Percentiles rank a stretch among this genome's conserved stretches.
These are phyloP conservation scores for Fragum fragum DNA, from an alignment of 2,888 invertebrate genomes.

Conservation along the genomic window DNA sequence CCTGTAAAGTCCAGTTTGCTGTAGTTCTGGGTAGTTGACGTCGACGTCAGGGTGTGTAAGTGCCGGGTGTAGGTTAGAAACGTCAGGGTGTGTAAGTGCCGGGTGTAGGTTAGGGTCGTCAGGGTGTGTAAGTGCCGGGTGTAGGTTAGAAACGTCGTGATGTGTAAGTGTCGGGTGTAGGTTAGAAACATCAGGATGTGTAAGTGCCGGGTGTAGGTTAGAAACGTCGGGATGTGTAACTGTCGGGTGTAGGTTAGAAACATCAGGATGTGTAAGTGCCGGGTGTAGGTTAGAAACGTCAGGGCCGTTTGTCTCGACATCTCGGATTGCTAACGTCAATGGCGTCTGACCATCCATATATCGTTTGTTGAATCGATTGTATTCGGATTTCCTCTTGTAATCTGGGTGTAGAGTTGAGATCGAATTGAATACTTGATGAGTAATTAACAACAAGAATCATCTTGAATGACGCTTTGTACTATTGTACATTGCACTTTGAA, in stretches of 20 bases:
- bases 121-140: constrained; percentile 7
- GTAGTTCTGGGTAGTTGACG: constrained; percentile 35
- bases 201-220: constrained; percentile 15
- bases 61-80: constrained; percentile 10
- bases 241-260: constrained; percentile 27
- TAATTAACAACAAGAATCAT: too few relatives aligned
- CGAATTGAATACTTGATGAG: too few relatives aligned
- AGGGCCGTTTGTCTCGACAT: neutral
- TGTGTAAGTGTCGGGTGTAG: constrained; percentile 19
- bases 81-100: neutral
- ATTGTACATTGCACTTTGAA: too few relatives aligned
- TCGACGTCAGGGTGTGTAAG: constrained; percentile 18
- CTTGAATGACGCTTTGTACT: too few relatives aligned
- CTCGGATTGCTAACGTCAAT: constrained; percentile 34
- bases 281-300: neutral
- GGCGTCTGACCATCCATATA: constrained; percentile 40
- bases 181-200: constrained; percentile 9
- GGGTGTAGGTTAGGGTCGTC: constrained; percentile 22
- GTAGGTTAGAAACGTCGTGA: neutral
- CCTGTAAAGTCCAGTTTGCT: constrained; percentile 19
- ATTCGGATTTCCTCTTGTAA: too few relatives aligned
- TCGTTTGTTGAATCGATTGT: constrained; percentile 14
- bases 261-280: constrained; percentile 6
- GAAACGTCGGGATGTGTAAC: neutral
- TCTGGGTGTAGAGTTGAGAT: too few relatives aligned